Evolutionary conservation across 2,888 invertebrate genomes (phyloP), one percentile per base, ranked within the genome.

Genomic region (Pollenia labialis): DNA sequence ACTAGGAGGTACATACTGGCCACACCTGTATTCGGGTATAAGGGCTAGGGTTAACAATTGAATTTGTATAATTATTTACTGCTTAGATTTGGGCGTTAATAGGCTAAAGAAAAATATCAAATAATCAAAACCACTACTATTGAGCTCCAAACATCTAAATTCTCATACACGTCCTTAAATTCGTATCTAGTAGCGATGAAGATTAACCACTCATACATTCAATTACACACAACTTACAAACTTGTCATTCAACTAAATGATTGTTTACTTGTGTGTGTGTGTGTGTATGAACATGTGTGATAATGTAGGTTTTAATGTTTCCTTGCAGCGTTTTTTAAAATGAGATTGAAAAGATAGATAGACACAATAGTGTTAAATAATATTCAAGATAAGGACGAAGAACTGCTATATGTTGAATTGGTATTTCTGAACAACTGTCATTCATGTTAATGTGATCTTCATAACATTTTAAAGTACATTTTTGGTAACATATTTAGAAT

Each of bases 291-390:
- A 9, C 7, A 7, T 6, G 11, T 44, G 42, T 71, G 32, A 32
- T 0, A 4, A 32, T 32, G 32, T 32, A 6, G 4, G 32, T 64
- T 16, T 64, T 44, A 64, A 54, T 4, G 46, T 54, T 54, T 54
- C 58, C 79, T 79, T 60, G 23, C 16, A 72, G 69, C 48, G 40
- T 60, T 80, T 84, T 69, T 60, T n/a, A 42, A 42, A 40, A 62
- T 56, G 18, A 52, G 42, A 60, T 60, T 32, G 10, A 0, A 14
- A n/a, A 56, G 46, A 68, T 68, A 11, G 42, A 69, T 75, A 68
- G 32, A 74, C 32, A 60, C 52, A 68, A 68, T 74, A 52, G 69
- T 80, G 68, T 75, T 69, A 60, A 54, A 69, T 56, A 79, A 62
- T 69, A 68, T 75, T 60, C 60, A 75, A 42, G 60, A 68, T 72